Conservation (phyloP, 2,113 vertebrate species). For the Macrotus californicus region DNA sequence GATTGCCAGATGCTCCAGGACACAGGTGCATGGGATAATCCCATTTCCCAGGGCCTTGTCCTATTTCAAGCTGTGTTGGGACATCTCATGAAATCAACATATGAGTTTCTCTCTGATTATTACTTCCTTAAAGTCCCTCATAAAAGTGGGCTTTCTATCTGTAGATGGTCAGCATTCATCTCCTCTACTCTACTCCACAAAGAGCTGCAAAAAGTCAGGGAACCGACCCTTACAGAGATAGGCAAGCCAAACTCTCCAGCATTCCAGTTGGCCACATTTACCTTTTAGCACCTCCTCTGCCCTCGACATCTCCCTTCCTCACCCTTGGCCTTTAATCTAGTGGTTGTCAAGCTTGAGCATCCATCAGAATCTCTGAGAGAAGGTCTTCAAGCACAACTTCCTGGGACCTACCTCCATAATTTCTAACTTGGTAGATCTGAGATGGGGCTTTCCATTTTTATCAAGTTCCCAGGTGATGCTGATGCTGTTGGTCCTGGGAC, state of each 20-base stretch:
- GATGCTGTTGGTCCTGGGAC: no score
- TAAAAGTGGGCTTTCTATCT: background rate
- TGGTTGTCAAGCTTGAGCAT: background rate
- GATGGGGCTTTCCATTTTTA: background rate
- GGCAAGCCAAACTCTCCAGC: background rate
- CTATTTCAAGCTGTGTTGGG: constrained; percentile 48
- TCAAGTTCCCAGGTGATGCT: background rate
- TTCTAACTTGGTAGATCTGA: background rate
- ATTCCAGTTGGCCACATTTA: background rate
- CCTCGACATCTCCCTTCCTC: background rate
- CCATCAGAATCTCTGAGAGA: background rate
- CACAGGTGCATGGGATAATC: constrained; percentile 44
- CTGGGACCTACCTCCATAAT: background rate
- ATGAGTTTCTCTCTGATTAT: background rate
- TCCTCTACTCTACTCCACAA: background rate
- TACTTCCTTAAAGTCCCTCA: background rate
- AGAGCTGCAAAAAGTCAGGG: background rate
- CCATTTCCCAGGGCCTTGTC: constrained; percentile 25
- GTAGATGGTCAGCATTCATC: background rate
- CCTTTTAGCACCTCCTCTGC: background rate
- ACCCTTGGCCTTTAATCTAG: background rate
- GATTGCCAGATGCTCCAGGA: constrained; percentile 57
- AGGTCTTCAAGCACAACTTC: background rate
- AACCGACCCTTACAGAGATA: background rate
- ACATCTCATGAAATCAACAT: constrained; percentile 29